phyloP scores from a whole-genome alignment of 2,888 invertebrate genomes.

The Pachycephus smyrnensis region DNA sequence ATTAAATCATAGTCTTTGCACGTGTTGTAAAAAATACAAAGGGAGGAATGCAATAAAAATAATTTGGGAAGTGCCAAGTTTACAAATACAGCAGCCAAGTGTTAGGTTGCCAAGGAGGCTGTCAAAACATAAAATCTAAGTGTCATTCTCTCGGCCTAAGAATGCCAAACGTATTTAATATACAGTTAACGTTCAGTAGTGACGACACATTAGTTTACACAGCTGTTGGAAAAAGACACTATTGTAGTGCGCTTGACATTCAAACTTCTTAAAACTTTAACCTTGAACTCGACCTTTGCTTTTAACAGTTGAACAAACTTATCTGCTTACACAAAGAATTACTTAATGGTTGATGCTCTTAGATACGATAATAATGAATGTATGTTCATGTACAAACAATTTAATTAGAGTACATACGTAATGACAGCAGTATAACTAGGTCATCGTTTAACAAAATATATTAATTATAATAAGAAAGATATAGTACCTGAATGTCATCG shows the following conservation, averaged over 20 bases:
- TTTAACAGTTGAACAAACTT: neutral
- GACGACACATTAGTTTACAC: too few relatives aligned
- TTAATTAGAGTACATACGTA: slow-evolving; percentile 15
- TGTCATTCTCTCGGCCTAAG: neutral
- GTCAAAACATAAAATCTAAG: neutral
- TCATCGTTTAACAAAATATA: slow-evolving; percentile 7
- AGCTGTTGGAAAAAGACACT: neutral
- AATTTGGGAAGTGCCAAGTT: neutral
- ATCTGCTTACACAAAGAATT: neutral
- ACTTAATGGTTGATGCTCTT: neutral
- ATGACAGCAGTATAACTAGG: neutral
- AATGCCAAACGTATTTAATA: neutral
- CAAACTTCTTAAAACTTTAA: neutral
- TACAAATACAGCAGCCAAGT: neutral
- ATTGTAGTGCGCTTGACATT: neutral
- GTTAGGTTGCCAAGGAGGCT: neutral
- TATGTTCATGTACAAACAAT: neutral
- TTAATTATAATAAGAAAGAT: slow-evolving; percentile 12
- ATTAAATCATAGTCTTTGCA: too few relatives aligned
- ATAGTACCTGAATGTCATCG: slow-evolving; percentile 73
- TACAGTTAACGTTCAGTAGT: too few relatives aligned
- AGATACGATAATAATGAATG: neutral
- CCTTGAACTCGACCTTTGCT: neutral
- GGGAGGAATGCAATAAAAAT: neutral
- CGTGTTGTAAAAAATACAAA: neutral